Conservation (phyloP, 2,113 vertebrate genomes). For the Sula dactylatra region DNA sequence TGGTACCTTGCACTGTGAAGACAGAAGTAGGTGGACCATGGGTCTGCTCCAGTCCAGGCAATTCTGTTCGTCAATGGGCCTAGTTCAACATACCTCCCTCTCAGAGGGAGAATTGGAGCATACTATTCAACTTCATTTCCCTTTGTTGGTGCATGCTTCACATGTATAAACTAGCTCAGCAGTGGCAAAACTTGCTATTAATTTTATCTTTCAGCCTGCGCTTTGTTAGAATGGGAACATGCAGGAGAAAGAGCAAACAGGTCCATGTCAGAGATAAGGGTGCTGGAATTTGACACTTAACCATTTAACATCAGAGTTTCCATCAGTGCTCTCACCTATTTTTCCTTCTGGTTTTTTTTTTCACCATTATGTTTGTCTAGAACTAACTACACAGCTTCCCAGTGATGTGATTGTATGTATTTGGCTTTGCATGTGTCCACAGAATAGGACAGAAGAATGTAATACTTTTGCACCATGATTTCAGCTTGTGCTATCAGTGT, state of each 20-base stretch:
- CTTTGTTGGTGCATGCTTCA: background rate
- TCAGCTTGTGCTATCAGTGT: background rate
- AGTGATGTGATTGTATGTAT: accelerated
- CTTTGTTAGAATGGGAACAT: background rate
- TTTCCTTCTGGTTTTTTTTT: background rate
- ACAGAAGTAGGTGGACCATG: background rate
- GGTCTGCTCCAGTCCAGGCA: background rate
- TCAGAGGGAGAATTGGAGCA: background rate
- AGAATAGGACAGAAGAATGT: background rate
- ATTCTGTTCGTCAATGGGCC: background rate
- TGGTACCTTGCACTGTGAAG: background rate
- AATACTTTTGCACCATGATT: background rate
- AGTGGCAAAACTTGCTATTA: background rate
- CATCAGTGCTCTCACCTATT: background rate
- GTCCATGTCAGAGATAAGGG: background rate
- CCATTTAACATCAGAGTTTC: background rate
- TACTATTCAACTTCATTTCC: background rate
- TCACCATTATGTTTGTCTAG: background rate
- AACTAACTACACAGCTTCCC: background rate
- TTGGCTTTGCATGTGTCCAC: background rate
- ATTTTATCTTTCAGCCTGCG: background rate
- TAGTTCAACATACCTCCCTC: background rate
- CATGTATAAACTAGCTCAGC: background rate
- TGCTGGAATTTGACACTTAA: background rate
- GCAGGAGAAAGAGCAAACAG: background rate